A percentile compares a stretch with the other conserved stretches of the same genome.
Conservation (phyloP, 2,113 vertebrate species). For the Anhinga rufa region DNA sequence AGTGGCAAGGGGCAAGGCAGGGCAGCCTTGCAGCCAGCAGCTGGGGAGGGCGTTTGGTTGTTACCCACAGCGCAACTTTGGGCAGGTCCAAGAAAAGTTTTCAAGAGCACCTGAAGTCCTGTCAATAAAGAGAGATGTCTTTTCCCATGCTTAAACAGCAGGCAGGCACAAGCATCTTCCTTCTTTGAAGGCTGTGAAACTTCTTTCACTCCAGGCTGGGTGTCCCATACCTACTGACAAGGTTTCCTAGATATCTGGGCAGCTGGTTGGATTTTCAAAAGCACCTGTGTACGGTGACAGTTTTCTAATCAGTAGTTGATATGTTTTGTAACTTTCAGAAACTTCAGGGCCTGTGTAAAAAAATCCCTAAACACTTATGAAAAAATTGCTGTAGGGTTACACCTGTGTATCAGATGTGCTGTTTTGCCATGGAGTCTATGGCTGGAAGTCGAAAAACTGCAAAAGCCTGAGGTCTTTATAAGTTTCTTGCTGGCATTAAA, state of each 20-base stretch:
- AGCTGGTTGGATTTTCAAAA: background rate
- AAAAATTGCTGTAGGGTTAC: background rate
- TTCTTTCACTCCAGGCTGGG: background rate
- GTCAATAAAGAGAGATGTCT: background rate
- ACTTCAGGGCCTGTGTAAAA: background rate
- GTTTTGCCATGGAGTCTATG: background rate
- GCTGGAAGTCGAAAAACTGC: background rate
- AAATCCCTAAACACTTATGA: background rate
- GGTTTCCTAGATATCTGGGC: background rate
- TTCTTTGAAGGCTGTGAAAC: background rate
- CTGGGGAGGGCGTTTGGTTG: fast-evolving
- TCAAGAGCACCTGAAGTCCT: fast-evolving
- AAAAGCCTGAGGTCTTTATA: background rate
- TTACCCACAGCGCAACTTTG: background rate
- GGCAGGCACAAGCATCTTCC: background rate
- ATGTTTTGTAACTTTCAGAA: background rate
- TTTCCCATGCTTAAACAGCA: background rate
- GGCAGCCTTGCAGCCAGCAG: too few relatives aligned
- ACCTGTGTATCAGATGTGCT: background rate
- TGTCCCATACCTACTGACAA: too few relatives aligned
- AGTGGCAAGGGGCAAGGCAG: background rate
- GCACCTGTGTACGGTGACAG: background rate
- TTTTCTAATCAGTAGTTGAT: background rate
- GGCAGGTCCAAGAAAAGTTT: background rate
- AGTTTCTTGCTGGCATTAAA: background rate